Percentiles rank a stretch among this genome's conserved stretches.
These are phyloP conservation scores for Rachycentron canadum DNA, from an alignment of 2,797 vertebrate species.

Conservation along the genomic window DNA sequence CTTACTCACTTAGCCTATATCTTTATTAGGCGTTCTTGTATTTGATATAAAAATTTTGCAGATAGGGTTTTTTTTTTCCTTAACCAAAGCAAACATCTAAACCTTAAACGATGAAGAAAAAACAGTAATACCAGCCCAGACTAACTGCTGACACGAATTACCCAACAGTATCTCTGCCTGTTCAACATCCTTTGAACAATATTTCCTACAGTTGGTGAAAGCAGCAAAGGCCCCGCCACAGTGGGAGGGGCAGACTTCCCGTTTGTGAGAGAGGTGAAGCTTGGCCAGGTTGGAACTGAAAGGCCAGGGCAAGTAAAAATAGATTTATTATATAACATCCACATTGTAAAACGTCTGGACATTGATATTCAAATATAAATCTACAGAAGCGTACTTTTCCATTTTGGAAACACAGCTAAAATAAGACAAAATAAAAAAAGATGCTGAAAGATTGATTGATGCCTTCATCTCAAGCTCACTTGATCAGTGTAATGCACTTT, in stretches of 20 bases:
- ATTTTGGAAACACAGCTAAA: too few relatives aligned
- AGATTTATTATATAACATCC: conserved; percentile 20
- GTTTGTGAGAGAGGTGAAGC: conserved; percentile 38
- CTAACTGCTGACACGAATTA: background rate
- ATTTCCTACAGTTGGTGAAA: conserved; percentile 20
- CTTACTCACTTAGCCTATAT: background rate
- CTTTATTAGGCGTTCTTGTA: background rate
- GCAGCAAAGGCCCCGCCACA: conserved; percentile 10
- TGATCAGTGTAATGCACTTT: too few relatives aligned
- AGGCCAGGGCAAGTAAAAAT: background rate
- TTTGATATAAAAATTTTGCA: background rate
- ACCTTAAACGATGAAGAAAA: background rate
- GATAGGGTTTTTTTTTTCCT: background rate
- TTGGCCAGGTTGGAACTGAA: background rate
- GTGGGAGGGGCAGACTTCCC: conserved; percentile 30
- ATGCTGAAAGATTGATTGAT: too few relatives aligned
- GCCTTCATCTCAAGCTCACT: too few relatives aligned
- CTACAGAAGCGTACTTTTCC: too few relatives aligned
- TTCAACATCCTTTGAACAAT: fast-evolving
- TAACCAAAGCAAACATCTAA: background rate
- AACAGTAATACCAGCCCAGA: background rate
- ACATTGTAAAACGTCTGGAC: background rate
- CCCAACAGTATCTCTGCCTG: background rate
- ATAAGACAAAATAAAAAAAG: too few relatives aligned
- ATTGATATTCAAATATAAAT: background rate